Evolutionary conservation across 2,113 vertebrate genomes (phyloP).

Genomic region (Ochotona curzoniae): DNA sequence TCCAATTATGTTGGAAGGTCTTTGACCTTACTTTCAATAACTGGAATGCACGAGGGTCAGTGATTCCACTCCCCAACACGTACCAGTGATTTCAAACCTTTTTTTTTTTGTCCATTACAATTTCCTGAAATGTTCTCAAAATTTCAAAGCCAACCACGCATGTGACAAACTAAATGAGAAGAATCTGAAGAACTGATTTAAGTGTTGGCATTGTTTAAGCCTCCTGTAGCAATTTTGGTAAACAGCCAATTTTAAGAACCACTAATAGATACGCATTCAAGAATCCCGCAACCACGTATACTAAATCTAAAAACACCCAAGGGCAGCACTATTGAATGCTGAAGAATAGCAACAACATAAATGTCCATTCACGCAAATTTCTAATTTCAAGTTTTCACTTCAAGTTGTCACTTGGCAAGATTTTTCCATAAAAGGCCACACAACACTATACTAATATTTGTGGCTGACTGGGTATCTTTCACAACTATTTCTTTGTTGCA

Average conservation of each 20-base stretch:
- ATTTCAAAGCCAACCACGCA: background rate
- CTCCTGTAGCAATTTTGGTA: background rate
- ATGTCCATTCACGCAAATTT: constrained; percentile 16
- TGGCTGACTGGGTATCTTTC: background rate
- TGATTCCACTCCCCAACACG: background rate
- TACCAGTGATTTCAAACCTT: background rate
- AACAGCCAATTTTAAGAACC: background rate
- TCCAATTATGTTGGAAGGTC: background rate
- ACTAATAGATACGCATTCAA: background rate
- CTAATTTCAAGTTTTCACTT: background rate
- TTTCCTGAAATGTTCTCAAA: background rate
- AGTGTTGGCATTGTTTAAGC: background rate
- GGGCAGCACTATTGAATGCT: background rate
- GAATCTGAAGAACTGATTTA: background rate
- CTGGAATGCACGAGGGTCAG: background rate
- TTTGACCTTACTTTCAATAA: background rate
- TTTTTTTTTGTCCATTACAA: background rate
- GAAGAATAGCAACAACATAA: background rate
- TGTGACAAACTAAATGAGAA: background rate
- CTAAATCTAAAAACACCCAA: background rate
- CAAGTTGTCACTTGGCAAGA: background rate
- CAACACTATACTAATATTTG: background rate
- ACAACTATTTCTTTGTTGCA: background rate
- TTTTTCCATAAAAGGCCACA: background rate
- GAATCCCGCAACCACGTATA: background rate